Evolutionary conservation across 2,113 vertebrate species (phyloP).

Genomic region (Propithecus coquereli): DNA sequence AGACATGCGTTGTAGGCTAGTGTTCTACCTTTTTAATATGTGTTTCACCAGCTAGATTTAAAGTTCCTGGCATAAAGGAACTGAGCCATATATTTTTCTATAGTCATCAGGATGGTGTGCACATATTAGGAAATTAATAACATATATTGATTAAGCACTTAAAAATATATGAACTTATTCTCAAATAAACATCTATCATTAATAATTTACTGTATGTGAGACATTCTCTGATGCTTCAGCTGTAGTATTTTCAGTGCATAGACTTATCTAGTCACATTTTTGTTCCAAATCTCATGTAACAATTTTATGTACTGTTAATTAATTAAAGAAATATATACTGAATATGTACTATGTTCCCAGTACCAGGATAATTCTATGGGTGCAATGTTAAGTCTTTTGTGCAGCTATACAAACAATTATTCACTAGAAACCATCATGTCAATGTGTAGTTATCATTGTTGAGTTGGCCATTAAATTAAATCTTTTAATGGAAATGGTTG

Average conservation of each 20-base stretch:
- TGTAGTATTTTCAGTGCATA: not conserved
- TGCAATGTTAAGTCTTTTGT: not conserved
- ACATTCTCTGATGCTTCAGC: not conserved
- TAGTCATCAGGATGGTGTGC: not conserved
- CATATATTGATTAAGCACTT: not conserved
- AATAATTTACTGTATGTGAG: not conserved
- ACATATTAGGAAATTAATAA: not conserved
- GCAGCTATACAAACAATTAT: not conserved
- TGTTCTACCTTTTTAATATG: not conserved
- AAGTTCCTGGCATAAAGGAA: not conserved
- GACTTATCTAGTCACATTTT: not conserved
- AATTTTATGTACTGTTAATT: not conserved
- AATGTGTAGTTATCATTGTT: not conserved
- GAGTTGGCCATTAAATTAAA: not conserved
- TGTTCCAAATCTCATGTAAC: constrained; percentile 12
- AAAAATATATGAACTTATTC: not conserved
- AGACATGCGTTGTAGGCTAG: not conserved
- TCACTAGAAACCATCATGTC: not conserved
- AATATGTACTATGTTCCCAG: not conserved
- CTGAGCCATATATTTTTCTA: not conserved
- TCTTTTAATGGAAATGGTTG: not conserved
- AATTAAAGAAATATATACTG: not conserved
- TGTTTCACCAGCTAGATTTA: not conserved
- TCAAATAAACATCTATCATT: not conserved
- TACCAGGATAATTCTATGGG: not conserved